Base-by-base conservation (phyloP, 2,888 invertebrate genomes). In the Acronicta leporina region DNA sequence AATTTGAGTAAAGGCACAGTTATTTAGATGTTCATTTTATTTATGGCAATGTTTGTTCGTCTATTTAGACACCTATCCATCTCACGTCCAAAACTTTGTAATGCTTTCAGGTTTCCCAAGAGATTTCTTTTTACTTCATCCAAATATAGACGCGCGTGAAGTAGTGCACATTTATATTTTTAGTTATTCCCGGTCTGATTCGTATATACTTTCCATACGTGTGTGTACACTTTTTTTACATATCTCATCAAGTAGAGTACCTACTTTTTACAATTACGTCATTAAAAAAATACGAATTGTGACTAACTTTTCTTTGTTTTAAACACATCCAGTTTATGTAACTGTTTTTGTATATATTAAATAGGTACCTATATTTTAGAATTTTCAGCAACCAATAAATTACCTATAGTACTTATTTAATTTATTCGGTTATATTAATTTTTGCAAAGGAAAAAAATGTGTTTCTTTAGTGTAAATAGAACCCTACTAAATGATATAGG, bases 231-330 rank as follows among this genome's bases (percentile, higher is more conserved):
- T 72, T 72, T 33, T 35, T 68, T 61, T 67, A 38, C 68, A 30
- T 49, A 55, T 48, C 68, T 68, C 68, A 68, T 68, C 72, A 68
- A 68, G 25, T 68, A 68, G 67, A 68, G 72, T 68, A 67, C 1
- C 2, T 35, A 11, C 0, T 57, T 68, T 66, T 68, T 45, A 61
- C 54, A 51, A 66, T 70, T 58, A 64, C 46, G 43, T 43, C 48
- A 65, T 73, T 58, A 73, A 59, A 63, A 59, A 63, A 68, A 63
- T 52, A 13, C 35, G 47, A 69, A 51, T 55, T 50, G 16, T 63
- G 6, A 13, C 13, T 63, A 13, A 13, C 13, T 13, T 35, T 35
- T 13, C 13, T 13, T 30, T 30, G 1, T 11, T 4, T 33, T 11
- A 11, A 11, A 33, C 11, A 33, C 3, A 2, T 30, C 30, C 10